These are phyloP conservation scores for Leptothorax acervorum DNA, from an alignment of 2,888 invertebrate species.

Conservation along the genomic window DNA sequence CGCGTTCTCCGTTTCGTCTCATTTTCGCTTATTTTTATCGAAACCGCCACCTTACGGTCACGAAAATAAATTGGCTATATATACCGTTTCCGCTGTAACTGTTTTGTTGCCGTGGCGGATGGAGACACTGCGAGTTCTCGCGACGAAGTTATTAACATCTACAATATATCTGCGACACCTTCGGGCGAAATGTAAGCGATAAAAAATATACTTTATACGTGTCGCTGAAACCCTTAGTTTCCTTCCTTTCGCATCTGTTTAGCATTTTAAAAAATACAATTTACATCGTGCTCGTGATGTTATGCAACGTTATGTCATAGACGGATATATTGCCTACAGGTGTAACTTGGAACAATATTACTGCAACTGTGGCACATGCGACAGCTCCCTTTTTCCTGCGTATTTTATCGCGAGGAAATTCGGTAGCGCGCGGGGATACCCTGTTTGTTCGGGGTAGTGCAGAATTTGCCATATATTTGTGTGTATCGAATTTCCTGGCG, in stretches of 20 bases:
- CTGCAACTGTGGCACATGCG: constrained; percentile 13
- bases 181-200: constrained; percentile 22
- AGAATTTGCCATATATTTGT: constrained; percentile 65
- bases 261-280: constrained; percentile 53
- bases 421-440: constrained; percentile 15
- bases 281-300: constrained; percentile 40
- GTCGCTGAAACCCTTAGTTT: constrained; percentile 45
- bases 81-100: constrained; percentile 21
- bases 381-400: constrained; percentile 40
- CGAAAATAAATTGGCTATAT: constrained; percentile 46
- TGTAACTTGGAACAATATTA: constrained; percentile 47
- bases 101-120: constrained; percentile 15
- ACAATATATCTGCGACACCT: constrained; percentile 33
- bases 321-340: constrained; percentile 44
- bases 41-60: background rate
- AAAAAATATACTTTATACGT: constrained; percentile 47
- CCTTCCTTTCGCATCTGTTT: constrained; percentile 36
- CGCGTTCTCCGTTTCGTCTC: constrained; percentile 22
- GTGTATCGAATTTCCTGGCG: constrained; percentile 68
- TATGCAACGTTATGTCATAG: constrained; percentile 40
- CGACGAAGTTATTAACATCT: constrained; percentile 47
- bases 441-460: constrained; percentile 18
- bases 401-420: constrained; percentile 41
- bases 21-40: constrained; percentile 43
- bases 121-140: constrained; percentile 27